A percentile compares a stretch with the other conserved stretches of the same genome.
Conservation (phyloP, 2,113 vertebrate species). For the Oryzias woworae region DNA sequence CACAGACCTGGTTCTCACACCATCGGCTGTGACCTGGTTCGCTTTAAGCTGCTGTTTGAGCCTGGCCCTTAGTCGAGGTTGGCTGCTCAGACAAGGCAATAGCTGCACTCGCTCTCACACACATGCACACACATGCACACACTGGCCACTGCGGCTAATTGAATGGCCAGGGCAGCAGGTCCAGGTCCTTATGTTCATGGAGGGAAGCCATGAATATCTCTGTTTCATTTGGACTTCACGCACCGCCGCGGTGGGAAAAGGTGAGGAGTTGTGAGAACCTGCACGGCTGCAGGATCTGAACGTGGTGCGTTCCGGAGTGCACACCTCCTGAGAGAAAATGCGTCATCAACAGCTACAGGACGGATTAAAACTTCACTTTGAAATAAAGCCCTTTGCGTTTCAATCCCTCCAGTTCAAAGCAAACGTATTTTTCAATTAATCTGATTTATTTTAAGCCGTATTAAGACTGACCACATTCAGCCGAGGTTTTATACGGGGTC, state of each 20-base stretch:
- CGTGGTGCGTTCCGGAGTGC: neutral
- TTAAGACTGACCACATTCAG: too few relatives aligned
- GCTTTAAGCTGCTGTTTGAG: conserved; percentile 71
- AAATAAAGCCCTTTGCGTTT: too few relatives aligned
- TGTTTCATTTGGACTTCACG: conserved; percentile 62
- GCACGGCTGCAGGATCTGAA: conserved; percentile 26
- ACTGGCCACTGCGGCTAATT: conserved; percentile 62
- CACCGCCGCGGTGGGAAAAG: conserved; percentile 35
- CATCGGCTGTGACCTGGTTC: conserved; percentile 70
- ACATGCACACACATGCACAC: conserved; percentile 31
- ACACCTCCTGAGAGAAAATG: too few relatives aligned
- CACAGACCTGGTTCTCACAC: conserved; percentile 61
- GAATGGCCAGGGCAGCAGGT: conserved; percentile 65
- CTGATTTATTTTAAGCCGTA: too few relatives aligned
- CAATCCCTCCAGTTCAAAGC: too few relatives aligned
- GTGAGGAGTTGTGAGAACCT: conserved; percentile 54
- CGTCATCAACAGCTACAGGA: too few relatives aligned
- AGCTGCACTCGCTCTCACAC: conserved; percentile 40
- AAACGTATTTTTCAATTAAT: too few relatives aligned
- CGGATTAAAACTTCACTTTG: too few relatives aligned
- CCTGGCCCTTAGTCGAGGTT: conserved; percentile 69
- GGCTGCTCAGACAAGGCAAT: conserved; percentile 70
- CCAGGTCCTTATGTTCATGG: conserved; percentile 58
- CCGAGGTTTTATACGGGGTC: too few relatives aligned
- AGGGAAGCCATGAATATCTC: conserved; percentile 70